phyloP scores from a whole-genome alignment of 2,113 vertebrate genomes.

The Planiliza haematocheilus region DNA sequence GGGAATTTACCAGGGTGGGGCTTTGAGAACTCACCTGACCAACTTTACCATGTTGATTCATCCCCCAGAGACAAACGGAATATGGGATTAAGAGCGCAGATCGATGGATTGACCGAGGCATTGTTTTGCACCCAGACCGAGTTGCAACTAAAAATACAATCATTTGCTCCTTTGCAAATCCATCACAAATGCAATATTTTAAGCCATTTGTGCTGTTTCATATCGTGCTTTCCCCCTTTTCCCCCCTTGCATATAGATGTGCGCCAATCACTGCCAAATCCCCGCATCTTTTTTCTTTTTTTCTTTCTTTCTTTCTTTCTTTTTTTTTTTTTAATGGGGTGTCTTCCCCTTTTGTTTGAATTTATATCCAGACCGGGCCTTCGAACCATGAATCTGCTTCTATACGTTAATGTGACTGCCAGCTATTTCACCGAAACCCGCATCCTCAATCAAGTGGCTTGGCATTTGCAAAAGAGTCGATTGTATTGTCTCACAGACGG shows the following conservation, averaged over 20 bases:
- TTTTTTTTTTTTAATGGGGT: conserved; percentile 7
- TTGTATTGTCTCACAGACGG: conserved; percentile 45
- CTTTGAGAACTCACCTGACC: conserved; percentile 42
- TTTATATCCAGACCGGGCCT: conserved; percentile 57
- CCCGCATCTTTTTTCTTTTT: conserved; percentile 5
- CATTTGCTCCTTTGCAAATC: not conserved
- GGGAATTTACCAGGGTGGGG: conserved; percentile 42
- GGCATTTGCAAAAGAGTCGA: conserved; percentile 47
- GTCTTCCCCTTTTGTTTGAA: conserved; percentile 62
- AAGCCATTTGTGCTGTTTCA: not conserved
- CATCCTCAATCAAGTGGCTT: conserved; percentile 64
- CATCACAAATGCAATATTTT: not conserved
- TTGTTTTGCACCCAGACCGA: not conserved
- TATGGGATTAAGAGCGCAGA: not conserved
- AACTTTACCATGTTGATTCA: conserved; percentile 46
- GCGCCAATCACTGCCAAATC: conserved; percentile 39
- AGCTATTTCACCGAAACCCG: conserved; percentile 34
- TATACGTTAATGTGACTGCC: conserved; percentile 29
- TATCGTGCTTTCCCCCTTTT: not conserved
- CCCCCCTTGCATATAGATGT: conserved; percentile 9
- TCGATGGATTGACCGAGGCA: not conserved
- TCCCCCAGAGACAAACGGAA: not conserved
- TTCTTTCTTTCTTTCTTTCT: too few species aligned
- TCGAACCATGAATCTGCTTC: conserved; percentile 35
- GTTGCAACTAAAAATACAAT: conserved; percentile 15